Evolutionary conservation across 2,797 vertebrate species (phyloP).

Genomic region (Myotis myotis): DNA sequence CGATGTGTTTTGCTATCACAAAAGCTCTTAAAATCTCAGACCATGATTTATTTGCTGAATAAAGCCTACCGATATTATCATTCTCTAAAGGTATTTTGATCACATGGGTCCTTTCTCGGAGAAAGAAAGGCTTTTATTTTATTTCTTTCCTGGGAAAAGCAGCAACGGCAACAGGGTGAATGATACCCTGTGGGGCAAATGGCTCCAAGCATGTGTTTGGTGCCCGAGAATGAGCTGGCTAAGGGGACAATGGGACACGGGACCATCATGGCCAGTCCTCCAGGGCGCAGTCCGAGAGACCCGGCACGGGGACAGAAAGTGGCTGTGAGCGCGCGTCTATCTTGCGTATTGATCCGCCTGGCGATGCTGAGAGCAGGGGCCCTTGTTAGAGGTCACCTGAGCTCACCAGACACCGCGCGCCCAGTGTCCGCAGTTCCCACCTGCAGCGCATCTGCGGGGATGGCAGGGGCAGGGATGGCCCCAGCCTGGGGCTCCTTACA

Average conservation of each 20-base stretch:
- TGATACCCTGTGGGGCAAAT: neutral
- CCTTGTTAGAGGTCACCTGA: conserved; percentile 33
- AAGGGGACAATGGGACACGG: conserved; percentile 24
- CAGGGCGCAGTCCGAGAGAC: conserved; percentile 62
- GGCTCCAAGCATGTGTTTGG: conserved; percentile 48
- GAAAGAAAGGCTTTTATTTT: conserved; percentile 74
- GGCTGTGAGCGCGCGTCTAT: neutral
- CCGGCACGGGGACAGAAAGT: conserved; percentile 46
- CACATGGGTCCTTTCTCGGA: conserved; percentile 74
- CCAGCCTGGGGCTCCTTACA: conserved; percentile 44
- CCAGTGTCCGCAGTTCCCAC: neutral
- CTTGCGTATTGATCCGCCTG: conserved; percentile 2
- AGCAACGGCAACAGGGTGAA: conserved; percentile 48
- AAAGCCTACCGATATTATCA: conserved; percentile 77
- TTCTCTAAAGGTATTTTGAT: conserved; percentile 76
- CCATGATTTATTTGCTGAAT: conserved; percentile 72
- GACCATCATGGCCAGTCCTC: conserved; percentile 22
- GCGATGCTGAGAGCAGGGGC: neutral
- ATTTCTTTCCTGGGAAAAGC: conserved; percentile 70
- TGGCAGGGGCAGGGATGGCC: neutral
- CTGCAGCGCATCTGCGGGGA: conserved; percentile 20
- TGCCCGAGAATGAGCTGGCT: conserved; percentile 41
- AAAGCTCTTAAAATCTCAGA: conserved; percentile 75
- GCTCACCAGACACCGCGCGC: neutral
- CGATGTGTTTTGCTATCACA: conserved; percentile 70